A percentile compares a stretch with the other conserved stretches of the same genome.
These are phyloP conservation scores for Lithophane ornitopus DNA, from an alignment of 2,888 invertebrate genomes.

Conservation along the genomic window DNA sequence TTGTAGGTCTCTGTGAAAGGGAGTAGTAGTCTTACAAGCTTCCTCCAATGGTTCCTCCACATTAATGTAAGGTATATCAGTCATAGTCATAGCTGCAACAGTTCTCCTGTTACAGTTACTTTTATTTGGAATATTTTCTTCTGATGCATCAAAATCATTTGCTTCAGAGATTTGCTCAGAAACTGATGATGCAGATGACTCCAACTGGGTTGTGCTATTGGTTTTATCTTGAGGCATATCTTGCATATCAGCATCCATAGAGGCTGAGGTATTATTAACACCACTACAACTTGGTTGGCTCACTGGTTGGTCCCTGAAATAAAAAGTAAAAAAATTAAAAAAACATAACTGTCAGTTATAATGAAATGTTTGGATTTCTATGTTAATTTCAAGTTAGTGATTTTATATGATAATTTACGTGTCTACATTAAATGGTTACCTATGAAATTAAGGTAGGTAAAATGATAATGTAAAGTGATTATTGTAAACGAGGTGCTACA, in stretches of 20 bases:
- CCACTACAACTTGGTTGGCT: slow-evolving; percentile 74
- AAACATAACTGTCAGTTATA: not conserved
- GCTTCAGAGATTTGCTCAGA: slow-evolving; percentile 75
- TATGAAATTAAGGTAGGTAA: slow-evolving; percentile 2
- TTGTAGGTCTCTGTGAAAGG: slow-evolving; percentile 78
- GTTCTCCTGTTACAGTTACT: slow-evolving; percentile 52
- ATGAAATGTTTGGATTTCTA: not conserved
- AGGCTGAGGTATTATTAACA: slow-evolving; percentile 56
- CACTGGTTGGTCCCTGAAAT: slow-evolving; percentile 72
- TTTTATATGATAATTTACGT: not conserved
- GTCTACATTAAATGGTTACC: not conserved
- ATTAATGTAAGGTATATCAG: slow-evolving; percentile 65
- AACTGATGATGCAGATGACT: slow-evolving; percentile 74
- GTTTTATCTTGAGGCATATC: slow-evolving; percentile 59
- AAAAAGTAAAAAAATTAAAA: slow-evolving; percentile 25
- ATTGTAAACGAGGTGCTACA: not conserved
- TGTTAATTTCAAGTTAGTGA: not conserved
- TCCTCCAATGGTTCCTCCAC: slow-evolving; percentile 67
- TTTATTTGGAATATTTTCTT: slow-evolving; percentile 60
- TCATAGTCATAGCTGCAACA: slow-evolving; percentile 78
- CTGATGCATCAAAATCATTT: slow-evolving; percentile 72
- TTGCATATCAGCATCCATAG: slow-evolving; percentile 62
- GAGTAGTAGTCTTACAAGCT: slow-evolving; percentile 62
- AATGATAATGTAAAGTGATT: not conserved
- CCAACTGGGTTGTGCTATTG: slow-evolving; percentile 62